Conservation (phyloP, 2,797 vertebrate species). For the Sebastes minor region DNA sequence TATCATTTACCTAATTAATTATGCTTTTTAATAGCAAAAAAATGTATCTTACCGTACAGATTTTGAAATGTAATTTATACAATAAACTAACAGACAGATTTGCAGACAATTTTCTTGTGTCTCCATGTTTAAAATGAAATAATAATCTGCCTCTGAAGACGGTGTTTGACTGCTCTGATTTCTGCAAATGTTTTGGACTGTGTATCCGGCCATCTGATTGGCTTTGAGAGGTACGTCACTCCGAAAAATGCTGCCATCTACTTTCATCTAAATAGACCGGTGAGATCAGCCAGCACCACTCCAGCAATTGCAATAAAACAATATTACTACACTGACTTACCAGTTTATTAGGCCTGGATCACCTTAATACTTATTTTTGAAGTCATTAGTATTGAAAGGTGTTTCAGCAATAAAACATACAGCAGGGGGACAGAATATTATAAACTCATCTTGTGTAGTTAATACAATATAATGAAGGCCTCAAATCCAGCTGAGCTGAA, state of each 20-base stretch:
- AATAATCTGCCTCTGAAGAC: neutral
- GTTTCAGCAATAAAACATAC: neutral
- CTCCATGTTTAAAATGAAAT: neutral
- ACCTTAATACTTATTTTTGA: neutral
- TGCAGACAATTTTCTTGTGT: neutral
- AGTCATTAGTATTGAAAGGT: neutral
- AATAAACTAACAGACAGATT: neutral
- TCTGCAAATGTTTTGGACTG: neutral
- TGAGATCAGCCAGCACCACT: neutral
- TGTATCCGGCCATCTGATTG: neutral
- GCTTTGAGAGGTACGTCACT: neutral
- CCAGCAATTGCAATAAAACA: neutral
- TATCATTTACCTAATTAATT: neutral
- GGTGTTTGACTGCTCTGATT: neutral
- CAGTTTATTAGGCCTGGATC: neutral
- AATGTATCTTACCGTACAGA: too few relatives aligned
- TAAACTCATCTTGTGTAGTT: neutral
- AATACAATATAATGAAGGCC: neutral
- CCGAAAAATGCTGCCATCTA: neutral
- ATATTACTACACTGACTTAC: neutral
- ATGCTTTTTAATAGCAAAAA: neutral
- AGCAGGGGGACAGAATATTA: neutral
- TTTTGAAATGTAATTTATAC: neutral
- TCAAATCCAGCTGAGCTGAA: neutral
- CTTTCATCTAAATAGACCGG: neutral